These are phyloP conservation scores for Aegithalos caudatus DNA, from an alignment of 2,113 vertebrate species.

Conservation along the genomic window DNA sequence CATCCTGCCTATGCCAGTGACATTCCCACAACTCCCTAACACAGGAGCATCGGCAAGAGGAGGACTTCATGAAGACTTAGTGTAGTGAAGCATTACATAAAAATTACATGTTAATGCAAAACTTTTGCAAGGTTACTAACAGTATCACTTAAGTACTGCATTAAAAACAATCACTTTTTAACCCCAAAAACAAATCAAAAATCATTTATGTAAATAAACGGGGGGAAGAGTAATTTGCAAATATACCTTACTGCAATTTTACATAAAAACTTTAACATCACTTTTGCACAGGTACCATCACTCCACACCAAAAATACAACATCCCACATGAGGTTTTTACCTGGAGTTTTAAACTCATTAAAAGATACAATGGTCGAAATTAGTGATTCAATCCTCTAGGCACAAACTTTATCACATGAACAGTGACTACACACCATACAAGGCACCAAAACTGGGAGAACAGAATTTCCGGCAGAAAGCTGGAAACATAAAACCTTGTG, in stretches of 20 bases:
- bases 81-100: not conserved
- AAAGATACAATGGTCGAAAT: not conserved
- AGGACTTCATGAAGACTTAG: not conserved
- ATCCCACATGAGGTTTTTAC: accelerated
- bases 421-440: not conserved
- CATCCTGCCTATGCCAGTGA: not conserved
- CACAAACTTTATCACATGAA: not conserved
- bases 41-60: accelerated
- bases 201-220: not conserved
- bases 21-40: not conserved
- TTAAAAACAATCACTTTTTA: not conserved
- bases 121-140: not conserved
- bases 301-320: not conserved
- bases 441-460: not conserved
- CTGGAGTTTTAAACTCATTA: not conserved
- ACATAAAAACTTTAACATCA: not conserved
- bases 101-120: not conserved
- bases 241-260: not conserved
- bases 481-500: not conserved
- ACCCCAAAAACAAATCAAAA: not conserved
- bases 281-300: not conserved
- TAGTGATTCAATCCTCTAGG: not conserved
- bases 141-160: not conserved
- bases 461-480: not conserved
- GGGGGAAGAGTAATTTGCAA: not conserved